A percentile compares a stretch with the other conserved stretches of the same genome.
Conservation (phyloP, 2,797 vertebrate species). For the Hyperoplus immaculatus region DNA sequence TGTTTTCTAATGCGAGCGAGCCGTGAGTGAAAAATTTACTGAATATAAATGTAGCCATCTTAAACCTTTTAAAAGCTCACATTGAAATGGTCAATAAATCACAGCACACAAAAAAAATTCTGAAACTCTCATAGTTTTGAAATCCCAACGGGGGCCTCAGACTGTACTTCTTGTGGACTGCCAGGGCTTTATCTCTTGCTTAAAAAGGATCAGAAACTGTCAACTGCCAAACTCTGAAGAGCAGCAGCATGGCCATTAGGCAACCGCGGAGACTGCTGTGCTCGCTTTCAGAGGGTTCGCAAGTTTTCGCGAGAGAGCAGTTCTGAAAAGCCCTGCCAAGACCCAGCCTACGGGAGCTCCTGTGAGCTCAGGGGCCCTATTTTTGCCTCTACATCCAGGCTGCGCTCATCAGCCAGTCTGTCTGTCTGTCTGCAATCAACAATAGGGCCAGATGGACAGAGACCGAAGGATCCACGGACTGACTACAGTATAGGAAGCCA, state of each 20-base stretch:
- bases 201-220: slow-evolving; percentile 82
- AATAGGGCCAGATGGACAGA: slow-evolving; percentile 79
- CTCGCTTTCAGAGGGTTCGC: slow-evolving; percentile 70
- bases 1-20: slow-evolving; percentile 33
- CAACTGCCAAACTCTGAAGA: slow-evolving; percentile 78
- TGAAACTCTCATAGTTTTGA: slow-evolving; percentile 45
- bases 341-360: slow-evolving; percentile 71
- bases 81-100: slow-evolving; percentile 80
- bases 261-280: slow-evolving; percentile 67
- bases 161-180: slow-evolving; percentile 61
- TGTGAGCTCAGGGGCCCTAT: slow-evolving; percentile 57
- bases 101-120: slow-evolving; percentile 36
- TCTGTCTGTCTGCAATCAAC: slow-evolving; percentile 78
- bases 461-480: slow-evolving; percentile 58
- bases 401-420: slow-evolving; percentile 75
- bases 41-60: slow-evolving; percentile 22
- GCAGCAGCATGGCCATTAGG: slow-evolving; percentile 80
- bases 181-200: slow-evolving; percentile 74
- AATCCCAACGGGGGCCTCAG: slow-evolving; percentile 60
- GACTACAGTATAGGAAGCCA: slow-evolving; percentile 62
- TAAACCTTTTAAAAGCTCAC: slow-evolving; percentile 51
- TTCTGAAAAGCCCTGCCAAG: slow-evolving; percentile 77
- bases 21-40: slow-evolving; percentile 48
- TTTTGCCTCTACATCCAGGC: slow-evolving; percentile 64
- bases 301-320: slow-evolving; percentile 56